Evolutionary conservation across 1,140 invertebrate species (phyloP).

Genomic region (Copidosoma floridanum): DNA sequence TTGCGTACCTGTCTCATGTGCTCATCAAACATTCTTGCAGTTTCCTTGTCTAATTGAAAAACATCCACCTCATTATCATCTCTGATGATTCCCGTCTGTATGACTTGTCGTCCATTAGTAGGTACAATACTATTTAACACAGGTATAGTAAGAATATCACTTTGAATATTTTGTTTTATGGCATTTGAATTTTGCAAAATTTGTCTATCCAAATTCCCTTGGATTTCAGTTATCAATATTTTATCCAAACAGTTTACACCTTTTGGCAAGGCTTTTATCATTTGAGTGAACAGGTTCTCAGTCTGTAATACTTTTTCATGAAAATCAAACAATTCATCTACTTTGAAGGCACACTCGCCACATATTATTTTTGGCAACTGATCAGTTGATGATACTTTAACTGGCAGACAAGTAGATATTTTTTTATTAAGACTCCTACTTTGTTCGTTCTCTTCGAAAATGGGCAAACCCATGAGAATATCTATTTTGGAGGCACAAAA

Average conservation of each 20-base stretch:
- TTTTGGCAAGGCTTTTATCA: conserved; percentile 54
- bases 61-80: conserved; percentile 46
- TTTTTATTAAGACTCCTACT: conserved; percentile 62
- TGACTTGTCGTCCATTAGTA: conserved; percentile 45
- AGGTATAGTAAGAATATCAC: conserved; percentile 42
- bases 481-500: conserved; percentile 61
- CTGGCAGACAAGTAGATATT: conserved; percentile 61
- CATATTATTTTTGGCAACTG: conserved; percentile 64
- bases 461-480: conserved; percentile 59
- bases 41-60: conserved; percentile 50
- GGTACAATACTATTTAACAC: conserved; percentile 51
- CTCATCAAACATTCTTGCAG: conserved; percentile 49
- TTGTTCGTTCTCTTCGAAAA: conserved; percentile 60
- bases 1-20: conserved; percentile 45
- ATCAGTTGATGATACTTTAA: conserved; percentile 62
- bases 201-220: conserved; percentile 38
- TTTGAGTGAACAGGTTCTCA: conserved; percentile 57
- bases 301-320: conserved; percentile 60
- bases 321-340: conserved; percentile 63
- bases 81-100: conserved; percentile 47
- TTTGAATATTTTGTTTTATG: conserved; percentile 28
- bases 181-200: conserved; percentile 39
- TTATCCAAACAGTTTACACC: conserved; percentile 28
- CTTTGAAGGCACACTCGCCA: conserved; percentile 61
- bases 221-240: conserved; percentile 36